Conservation (phyloP, 2,888 invertebrate species). For the Polyploca ridens region DNA sequence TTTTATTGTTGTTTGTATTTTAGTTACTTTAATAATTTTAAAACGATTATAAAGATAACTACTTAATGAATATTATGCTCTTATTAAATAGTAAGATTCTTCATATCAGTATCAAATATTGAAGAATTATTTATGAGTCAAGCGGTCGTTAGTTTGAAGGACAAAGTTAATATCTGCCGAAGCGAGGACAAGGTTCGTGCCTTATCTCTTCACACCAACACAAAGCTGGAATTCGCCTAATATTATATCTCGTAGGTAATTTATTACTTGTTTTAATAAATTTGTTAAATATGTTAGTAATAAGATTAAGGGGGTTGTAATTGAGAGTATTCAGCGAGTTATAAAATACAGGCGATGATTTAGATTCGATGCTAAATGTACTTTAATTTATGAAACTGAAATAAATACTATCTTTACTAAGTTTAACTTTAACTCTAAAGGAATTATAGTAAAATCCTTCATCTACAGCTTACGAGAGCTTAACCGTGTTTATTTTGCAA, state of each 20-base stretch:
- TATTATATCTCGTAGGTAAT: slow-evolving; percentile 44
- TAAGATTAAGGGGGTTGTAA: slow-evolving; percentile 12
- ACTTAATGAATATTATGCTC: not conserved
- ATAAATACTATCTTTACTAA: too few species aligned
- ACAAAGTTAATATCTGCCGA: slow-evolving; percentile 42
- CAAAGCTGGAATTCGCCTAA: slow-evolving; percentile 49
- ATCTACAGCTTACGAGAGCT: too few species aligned
- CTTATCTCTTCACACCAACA: slow-evolving; percentile 50
- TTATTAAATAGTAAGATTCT: not conserved
- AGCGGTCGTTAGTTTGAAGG: slow-evolving; percentile 41
- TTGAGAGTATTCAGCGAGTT: not conserved
- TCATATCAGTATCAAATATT: slow-evolving; percentile 17
- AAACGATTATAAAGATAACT: not conserved
- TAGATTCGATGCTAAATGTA: too few species aligned
- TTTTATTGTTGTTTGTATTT: too few species aligned
- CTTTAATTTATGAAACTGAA: too few species aligned
- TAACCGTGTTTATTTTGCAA: too few species aligned
- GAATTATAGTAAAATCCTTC: too few species aligned
- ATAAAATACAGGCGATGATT: not conserved
- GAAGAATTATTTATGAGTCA: slow-evolving; percentile 24
- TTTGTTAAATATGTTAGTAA: slow-evolving; percentile 23
- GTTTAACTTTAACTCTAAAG: too few species aligned
- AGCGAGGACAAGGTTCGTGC: slow-evolving; percentile 42
- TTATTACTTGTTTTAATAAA: slow-evolving; percentile 32
- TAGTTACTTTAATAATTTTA: too few species aligned